Conservation (phyloP, 2,888 invertebrate genomes). For the Emmelina monodactyla region DNA sequence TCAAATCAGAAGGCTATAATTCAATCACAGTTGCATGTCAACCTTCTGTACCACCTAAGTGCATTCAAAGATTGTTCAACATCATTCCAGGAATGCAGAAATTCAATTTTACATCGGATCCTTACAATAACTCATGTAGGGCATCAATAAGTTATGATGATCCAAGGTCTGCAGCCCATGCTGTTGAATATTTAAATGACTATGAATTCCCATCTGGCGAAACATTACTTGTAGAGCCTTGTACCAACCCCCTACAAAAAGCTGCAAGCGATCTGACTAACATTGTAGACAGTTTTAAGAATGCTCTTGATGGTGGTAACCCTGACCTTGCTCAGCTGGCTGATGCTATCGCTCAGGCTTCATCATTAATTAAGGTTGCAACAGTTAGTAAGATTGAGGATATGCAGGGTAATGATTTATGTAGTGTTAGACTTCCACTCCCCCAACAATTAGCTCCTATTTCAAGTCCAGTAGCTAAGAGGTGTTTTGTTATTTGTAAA, state of each 20-base stretch:
- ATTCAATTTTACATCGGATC: slow-evolving; percentile 53
- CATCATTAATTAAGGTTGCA: slow-evolving; percentile 76
- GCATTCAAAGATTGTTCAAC: slow-evolving; percentile 84
- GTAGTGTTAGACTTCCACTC: slow-evolving; percentile 76
- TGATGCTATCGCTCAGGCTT: slow-evolving; percentile 81
- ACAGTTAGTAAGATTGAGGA: slow-evolving; percentile 26
- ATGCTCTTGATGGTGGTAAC: slow-evolving; percentile 33
- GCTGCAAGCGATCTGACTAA: slow-evolving; percentile 41
- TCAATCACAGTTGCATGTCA: slow-evolving; percentile 76
- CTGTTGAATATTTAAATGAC: slow-evolving; percentile 85
- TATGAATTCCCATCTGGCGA: slow-evolving; percentile 94
- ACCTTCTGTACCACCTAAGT: slow-evolving; percentile 76
- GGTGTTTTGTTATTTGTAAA: slow-evolving; percentile 73
- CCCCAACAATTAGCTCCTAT: slow-evolving; percentile 71
- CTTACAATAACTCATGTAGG: slow-evolving; percentile 51
- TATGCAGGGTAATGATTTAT: slow-evolving; percentile 35
- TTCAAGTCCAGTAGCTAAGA: slow-evolving; percentile 70
- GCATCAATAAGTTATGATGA: slow-evolving; percentile 41
- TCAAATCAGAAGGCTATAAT: slow-evolving; percentile 57
- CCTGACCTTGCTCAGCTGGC: slow-evolving; percentile 72
- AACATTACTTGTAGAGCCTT: slow-evolving; percentile 77
- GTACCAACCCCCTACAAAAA: slow-evolving; percentile 46
- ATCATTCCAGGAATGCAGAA: slow-evolving; percentile 73
- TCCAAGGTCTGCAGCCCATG: slow-evolving; percentile 62
- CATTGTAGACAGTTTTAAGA: slow-evolving; percentile 46